Percentiles rank a stretch among this genome's conserved stretches.
These are phyloP conservation scores for Melolontha melolontha DNA, from an alignment of 2,888 invertebrate species.

Conservation along the genomic window DNA sequence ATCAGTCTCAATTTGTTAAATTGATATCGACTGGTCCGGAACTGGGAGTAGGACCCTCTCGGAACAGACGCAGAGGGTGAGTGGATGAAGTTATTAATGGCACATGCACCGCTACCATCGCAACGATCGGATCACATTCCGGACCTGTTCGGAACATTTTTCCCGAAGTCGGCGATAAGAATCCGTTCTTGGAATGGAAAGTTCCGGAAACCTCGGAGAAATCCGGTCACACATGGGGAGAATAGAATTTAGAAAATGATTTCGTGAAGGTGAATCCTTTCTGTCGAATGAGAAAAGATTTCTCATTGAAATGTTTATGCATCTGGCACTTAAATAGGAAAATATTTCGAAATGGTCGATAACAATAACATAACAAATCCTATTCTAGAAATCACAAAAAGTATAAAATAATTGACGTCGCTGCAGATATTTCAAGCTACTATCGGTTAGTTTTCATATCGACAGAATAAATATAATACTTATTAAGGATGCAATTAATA, in stretches of 20 bases:
- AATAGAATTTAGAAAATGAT: conserved; percentile 16
- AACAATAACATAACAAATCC: too few relatives aligned
- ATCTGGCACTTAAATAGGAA: too few relatives aligned
- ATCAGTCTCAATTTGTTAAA: conserved; percentile 55
- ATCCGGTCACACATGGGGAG: conserved; percentile 5
- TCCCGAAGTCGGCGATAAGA: conserved; percentile 4
- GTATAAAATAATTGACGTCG: too few relatives aligned
- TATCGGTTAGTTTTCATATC: too few relatives aligned
- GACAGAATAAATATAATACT: too few relatives aligned
- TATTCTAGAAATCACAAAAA: too few relatives aligned
- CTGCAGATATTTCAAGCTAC: too few relatives aligned
- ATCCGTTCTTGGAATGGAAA: conserved; percentile 1
- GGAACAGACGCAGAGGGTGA: not conserved
- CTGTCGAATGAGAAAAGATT: not conserved
- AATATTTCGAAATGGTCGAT: too few relatives aligned
- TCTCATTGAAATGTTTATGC: too few relatives aligned
- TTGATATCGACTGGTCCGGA: conserved; percentile 53
- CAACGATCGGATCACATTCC: not conserved
- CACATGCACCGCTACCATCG: conserved; percentile 12
- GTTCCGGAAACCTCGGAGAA: conserved; percentile 17
- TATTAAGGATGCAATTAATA: too few relatives aligned
- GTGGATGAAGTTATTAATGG: conserved; percentile 34
- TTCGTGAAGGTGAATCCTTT: conserved; percentile 12
- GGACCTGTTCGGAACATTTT: conserved; percentile 22
- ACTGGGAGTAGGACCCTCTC: not conserved